Evolutionary conservation across 2,113 vertebrate genomes (phyloP).

Genomic region (Aegypius monachus): DNA sequence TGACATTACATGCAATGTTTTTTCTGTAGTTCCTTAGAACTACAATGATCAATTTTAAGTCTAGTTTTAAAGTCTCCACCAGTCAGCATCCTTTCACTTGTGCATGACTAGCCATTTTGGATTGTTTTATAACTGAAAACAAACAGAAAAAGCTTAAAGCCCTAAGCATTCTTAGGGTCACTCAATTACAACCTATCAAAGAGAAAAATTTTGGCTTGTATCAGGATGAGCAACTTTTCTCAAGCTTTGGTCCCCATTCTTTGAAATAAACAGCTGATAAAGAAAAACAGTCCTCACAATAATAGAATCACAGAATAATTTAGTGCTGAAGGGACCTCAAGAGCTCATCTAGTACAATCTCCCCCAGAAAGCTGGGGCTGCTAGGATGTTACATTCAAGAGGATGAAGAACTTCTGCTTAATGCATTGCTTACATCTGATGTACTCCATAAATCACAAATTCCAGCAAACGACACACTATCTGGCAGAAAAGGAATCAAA

Average conservation of each 20-base stretch:
- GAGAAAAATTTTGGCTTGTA: not conserved
- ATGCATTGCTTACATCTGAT: constrained; percentile 83
- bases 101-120: not conserved
- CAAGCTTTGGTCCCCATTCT: not conserved
- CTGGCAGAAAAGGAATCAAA: constrained; percentile 91
- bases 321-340: not conserved
- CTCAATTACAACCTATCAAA: not conserved
- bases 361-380: not conserved
- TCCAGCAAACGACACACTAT: constrained; percentile 86
- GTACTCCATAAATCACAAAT: constrained; percentile 94
- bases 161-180: not conserved
- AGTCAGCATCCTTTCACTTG: not conserved
- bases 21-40: not conserved
- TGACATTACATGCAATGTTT: not conserved
- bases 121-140: not conserved
- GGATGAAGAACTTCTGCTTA: not conserved
- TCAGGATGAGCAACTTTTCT: not conserved
- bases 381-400: not conserved
- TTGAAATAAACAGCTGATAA: not conserved
- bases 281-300: not conserved
- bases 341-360: not conserved
- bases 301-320: not conserved
- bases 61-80: not conserved
- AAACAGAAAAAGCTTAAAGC: not conserved
- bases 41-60: not conserved